Base-by-base conservation (phyloP, 2,113 vertebrate genomes). In the Syngnathus scovelli region DNA sequence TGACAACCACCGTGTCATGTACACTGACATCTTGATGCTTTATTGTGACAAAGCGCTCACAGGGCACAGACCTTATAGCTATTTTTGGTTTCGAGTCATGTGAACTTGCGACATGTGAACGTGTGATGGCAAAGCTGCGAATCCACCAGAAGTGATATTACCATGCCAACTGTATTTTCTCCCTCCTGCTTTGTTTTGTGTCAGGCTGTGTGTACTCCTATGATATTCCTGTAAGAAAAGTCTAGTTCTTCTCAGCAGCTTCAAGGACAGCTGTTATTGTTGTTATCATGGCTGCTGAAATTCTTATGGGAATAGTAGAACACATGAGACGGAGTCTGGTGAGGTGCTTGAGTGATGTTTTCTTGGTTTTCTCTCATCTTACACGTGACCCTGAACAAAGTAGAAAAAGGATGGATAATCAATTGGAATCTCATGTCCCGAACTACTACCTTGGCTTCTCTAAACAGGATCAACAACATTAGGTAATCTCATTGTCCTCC, bases 131-230 rank as follows among this genome's bases (percentile, higher is more conserved):
- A 38, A 39, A 58, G 67, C 23, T 19, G 60, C 58, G 69, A 36
- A 69, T 67, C 54, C 61, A 33, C 55, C 33, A 44, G 43, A 49
- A 44, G 6, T 66, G 56, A 61, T 41, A 73, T 69, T 63, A 72
- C 21, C 69, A 64, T 63, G 65, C 63, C 75, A 72, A 74, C 58
- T 58, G 70, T 36, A 55, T 51, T 71, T 33, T 36, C 49, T 18
- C 36, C 27, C 33, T 39, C 43, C 18, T 67, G 7, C 55, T 59
- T 61, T 73, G 64, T 70, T 64, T 71, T 9, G 36, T 41, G 18
- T 38, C 55, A 77, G 21, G 56, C 61, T 2, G 37, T 13, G 16
- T 61, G 11, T 54, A 52, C 23, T 39, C 4, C n/a, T 37, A 19
- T n/a, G 11, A 23, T 43, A 23, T 62, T 15, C 60, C 10, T 13